Conservation (phyloP, 1,140 invertebrate species). For the Sinonovacula constricta region DNA sequence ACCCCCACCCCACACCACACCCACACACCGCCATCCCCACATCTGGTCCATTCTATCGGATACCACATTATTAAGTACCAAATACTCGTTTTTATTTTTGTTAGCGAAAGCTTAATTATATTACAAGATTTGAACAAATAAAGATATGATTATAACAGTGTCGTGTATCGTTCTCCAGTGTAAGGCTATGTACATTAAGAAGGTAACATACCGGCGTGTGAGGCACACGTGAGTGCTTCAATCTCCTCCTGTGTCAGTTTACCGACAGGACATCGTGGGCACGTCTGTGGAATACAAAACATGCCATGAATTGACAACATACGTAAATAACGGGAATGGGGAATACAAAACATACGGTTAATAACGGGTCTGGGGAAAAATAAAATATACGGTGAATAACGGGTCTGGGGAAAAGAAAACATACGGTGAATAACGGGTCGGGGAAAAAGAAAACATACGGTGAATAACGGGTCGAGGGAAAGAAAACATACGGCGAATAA, state of each 20-base stretch:
- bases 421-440: background rate
- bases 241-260: background rate
- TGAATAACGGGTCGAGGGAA: too few species aligned
- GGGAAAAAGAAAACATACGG: too few species aligned
- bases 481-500: too few species aligned
- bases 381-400: background rate
- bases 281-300: background rate
- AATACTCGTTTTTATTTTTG: background rate
- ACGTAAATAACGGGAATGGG: too few species aligned
- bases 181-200: background rate
- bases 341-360: background rate
- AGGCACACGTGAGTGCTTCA: background rate
- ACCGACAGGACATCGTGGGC: constrained; percentile 13
- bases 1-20: too few species aligned
- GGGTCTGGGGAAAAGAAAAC: background rate
- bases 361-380: background rate
- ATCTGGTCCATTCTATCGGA: too few species aligned
- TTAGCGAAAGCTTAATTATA: background rate
- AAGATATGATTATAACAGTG: background rate
- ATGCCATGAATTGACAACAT: background rate
- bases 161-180: background rate
- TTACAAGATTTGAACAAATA: background rate
- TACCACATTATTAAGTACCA: too few species aligned
- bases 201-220: background rate
- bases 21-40: too few species aligned